Conservation (phyloP, 2,113 vertebrate species). For the Prionailurus bengalensis region DNA sequence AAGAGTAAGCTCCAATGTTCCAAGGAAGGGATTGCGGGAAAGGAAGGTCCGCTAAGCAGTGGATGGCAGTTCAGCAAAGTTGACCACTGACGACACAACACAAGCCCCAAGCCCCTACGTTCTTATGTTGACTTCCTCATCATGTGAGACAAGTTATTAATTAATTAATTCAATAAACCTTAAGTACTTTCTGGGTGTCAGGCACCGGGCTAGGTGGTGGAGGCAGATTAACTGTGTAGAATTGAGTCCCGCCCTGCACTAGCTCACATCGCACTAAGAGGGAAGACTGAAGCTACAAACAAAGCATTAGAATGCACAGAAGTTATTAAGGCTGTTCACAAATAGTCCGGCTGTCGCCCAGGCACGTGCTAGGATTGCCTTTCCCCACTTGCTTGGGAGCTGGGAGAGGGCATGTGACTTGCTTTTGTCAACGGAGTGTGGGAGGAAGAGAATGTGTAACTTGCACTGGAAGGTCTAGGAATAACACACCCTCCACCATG, state of each 20-base stretch:
- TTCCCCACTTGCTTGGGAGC: neutral
- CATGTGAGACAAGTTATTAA: neutral
- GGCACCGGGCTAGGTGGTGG: neutral
- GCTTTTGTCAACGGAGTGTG: neutral
- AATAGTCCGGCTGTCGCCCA: neutral
- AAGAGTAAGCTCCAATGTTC: neutral
- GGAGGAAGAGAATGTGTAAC: neutral
- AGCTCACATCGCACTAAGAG: neutral
- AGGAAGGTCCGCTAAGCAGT: constrained; percentile 29
- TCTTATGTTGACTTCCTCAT: neutral
- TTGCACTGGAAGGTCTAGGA: neutral
- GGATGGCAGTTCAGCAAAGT: neutral
- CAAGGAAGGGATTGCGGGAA: neutral
- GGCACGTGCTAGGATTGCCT: neutral
- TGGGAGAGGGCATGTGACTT: neutral
- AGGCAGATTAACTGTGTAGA: neutral
- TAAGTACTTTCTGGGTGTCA: neutral
- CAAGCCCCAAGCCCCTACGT: neutral
- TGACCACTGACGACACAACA: neutral
- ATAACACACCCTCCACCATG: neutral
- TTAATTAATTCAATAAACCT: neutral
- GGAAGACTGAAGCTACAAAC: neutral
- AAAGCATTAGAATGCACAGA: neutral
- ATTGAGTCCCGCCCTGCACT: neutral
- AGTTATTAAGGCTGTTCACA: neutral